Percentiles rank a stretch among this genome's conserved stretches.
Conservation (phyloP, 1,140 invertebrate species). For the Dermatophagoides farinae region DNA sequence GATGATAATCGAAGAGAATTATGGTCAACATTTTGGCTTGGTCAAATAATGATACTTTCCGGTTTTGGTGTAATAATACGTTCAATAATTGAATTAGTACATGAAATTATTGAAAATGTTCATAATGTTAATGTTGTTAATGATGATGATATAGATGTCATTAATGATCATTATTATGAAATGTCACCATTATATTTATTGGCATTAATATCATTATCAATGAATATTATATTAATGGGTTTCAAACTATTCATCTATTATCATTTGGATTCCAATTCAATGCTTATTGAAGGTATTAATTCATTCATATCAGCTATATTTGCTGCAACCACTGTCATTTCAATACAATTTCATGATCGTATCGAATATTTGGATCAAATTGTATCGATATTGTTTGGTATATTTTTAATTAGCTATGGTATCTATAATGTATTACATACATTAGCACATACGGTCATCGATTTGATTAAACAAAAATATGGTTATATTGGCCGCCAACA, state of each 20-base stretch:
- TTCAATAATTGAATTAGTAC: not conserved
- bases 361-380: not conserved
- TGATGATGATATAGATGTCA: not conserved
- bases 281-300: constrained; percentile 32
- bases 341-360: not conserved
- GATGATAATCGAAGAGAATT: not conserved
- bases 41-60: not conserved
- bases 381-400: not conserved
- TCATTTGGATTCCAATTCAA: not conserved
- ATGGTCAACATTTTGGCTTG: constrained; percentile 1
- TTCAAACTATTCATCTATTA: not conserved
- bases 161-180: not conserved
- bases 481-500: too few species aligned
- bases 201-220: not conserved
- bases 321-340: constrained; percentile 19
- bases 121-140: not conserved
- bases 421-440: not conserved
- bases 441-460: not conserved
- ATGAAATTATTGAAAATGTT: not conserved
- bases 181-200: not conserved
- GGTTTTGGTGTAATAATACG: not conserved
- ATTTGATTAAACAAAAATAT: not conserved
- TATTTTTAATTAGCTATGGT: not conserved
- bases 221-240: not conserved
- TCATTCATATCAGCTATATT: constrained; percentile 24